Percentiles rank a stretch among this genome's conserved stretches.
These are phyloP conservation scores for Pomatorhinus ruficollis DNA, from an alignment of 2,113 vertebrate species.

Conservation along the genomic window DNA sequence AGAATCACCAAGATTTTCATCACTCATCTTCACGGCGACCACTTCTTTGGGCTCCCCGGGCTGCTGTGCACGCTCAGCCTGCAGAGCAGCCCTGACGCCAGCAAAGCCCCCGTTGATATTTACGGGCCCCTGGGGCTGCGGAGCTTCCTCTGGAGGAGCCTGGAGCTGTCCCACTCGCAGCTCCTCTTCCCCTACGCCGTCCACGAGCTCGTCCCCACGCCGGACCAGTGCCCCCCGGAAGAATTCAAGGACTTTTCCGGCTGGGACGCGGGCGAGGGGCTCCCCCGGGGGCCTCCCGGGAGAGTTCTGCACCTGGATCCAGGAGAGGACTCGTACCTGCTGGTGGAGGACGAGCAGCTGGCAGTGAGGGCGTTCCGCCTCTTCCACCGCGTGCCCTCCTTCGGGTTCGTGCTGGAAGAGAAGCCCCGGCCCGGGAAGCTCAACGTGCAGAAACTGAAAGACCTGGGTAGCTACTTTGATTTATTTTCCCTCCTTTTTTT, in stretches of 20 bases:
- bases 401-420: slow-evolving; percentile 90
- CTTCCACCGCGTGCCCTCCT: slow-evolving; percentile 90
- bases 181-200: slow-evolving; percentile 73
- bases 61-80: slow-evolving; percentile 91
- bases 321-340: slow-evolving; percentile 73
- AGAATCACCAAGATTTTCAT: slow-evolving; percentile 94
- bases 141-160: background rate
- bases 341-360: slow-evolving; percentile 83
- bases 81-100: slow-evolving; percentile 67
- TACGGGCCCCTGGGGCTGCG: slow-evolving; percentile 85
- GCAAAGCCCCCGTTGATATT: slow-evolving; percentile 79
- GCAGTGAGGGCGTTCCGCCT: slow-evolving; percentile 86
- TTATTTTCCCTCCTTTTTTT: background rate
- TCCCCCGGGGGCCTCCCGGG: slow-evolving; percentile 66
- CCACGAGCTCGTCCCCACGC: background rate
- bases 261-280: background rate
- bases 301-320: slow-evolving; percentile 73
- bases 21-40: slow-evolving; percentile 93
- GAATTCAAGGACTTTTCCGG: background rate
- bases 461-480: slow-evolving; percentile 77
- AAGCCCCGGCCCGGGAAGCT: slow-evolving; percentile 83
- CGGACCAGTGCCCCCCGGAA: accelerated
- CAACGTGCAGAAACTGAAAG: slow-evolving; percentile 80
- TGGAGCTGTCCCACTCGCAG: slow-evolving; percentile 82
- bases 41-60: slow-evolving; percentile 92